Percentiles rank a stretch among this genome's conserved stretches.
phyloP scores from a whole-genome alignment of 2,797 vertebrate species.

The Prunella strophiata region DNA sequence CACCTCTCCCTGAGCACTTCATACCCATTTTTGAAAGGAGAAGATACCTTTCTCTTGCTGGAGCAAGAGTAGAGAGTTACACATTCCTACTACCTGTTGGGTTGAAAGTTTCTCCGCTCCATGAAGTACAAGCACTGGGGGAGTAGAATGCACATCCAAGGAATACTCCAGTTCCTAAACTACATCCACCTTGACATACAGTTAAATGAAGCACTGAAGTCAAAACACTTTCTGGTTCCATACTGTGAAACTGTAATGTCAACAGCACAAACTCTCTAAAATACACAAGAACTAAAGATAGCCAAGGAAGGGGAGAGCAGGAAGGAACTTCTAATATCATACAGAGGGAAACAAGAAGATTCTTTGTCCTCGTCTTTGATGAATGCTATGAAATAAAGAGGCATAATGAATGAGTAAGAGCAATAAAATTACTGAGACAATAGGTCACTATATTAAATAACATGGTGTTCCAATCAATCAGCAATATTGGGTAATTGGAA shows the following conservation, averaged over 20 bases:
- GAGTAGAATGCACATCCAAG: background rate
- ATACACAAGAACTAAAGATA: background rate
- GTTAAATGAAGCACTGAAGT: background rate
- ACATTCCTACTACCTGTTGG: background rate
- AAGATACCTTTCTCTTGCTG: background rate
- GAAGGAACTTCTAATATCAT: background rate
- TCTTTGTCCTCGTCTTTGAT: background rate
- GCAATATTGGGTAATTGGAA: slow-evolving; percentile 21
- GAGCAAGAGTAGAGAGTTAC: background rate
- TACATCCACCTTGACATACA: background rate
- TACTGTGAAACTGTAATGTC: background rate
- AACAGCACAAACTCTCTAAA: background rate
- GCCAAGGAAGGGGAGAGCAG: background rate
- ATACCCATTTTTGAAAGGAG: background rate
- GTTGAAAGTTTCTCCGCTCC: background rate
- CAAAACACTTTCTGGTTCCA: background rate
- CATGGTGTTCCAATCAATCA: background rate
- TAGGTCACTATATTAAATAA: slow-evolving; percentile 39
- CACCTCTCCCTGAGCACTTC: background rate
- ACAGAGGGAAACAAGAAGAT: background rate
- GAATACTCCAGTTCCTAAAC: background rate
- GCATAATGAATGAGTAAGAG: background rate
- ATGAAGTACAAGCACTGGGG: background rate
- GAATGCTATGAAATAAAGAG: background rate
- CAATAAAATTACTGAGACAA: background rate